Base-by-base conservation (phyloP, 2,888 invertebrate species). In the Ganaspis brasiliensis region DNA sequence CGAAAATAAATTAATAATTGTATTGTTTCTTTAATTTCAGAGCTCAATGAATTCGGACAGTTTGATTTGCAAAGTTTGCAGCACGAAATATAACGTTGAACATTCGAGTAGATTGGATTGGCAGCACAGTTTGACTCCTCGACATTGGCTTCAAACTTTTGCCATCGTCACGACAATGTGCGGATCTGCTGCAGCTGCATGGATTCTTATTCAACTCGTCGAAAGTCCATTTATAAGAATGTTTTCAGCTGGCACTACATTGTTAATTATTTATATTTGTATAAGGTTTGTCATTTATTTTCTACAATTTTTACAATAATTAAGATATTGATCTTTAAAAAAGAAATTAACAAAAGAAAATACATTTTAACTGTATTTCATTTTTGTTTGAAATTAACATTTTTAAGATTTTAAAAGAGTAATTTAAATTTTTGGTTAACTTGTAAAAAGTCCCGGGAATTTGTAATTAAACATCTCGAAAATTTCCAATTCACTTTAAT, bases 111-210 rank as follows among this genome's bases (percentile, higher is more conserved):
- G 95, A 87, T 93, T 96, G 90, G 96, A 96, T 84, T 96, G 97
- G 96, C 96, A 96, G 90, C 95, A 95, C 86, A 96, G 96, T 45
- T 96, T 97, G 91, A 97, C 96, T 24, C 93, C 95, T 52, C 94
- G 95, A 84, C 97, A 97, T 92, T 97, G 97, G 97, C 92, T 95
- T 82, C 96, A 96, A 91, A 97, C 97, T 12, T 95, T 95, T 40
- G 94, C 95, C 75, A 94, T 96, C 80, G 95, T 97, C 76, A 95
- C 95, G 12, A 93, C 94, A 80, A 96, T 97, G 95, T 96, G 96
- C 89, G 94, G 95, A 72, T 94, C 96, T 21, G 95, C 95, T 19
- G 96, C 95, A 31, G 95, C 94, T 31, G 96, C 96, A 37, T 97
- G 97, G 96, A 94, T 95, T 59, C 93, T 95, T 72, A 95, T 96